These are phyloP conservation scores for Apeira syringaria DNA, from an alignment of 2,888 invertebrate species.

Conservation along the genomic window DNA sequence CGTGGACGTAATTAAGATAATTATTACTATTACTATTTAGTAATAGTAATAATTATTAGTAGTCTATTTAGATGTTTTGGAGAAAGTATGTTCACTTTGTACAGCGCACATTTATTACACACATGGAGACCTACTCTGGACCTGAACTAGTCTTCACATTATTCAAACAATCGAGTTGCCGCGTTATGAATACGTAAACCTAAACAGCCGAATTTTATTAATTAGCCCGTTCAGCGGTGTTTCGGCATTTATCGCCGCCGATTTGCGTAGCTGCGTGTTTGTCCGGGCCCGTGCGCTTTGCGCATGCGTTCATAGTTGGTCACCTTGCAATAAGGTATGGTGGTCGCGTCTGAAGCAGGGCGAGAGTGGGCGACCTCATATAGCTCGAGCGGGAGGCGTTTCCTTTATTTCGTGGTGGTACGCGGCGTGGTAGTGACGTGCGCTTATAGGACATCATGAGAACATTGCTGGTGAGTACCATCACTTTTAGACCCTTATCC, in stretches of 20 bases:
- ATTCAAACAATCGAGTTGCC: conserved; percentile 25
- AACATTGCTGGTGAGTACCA: conserved; percentile 72
- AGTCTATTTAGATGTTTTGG: too few relatives aligned
- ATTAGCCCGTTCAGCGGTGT: conserved; percentile 75
- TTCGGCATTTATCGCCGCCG: conserved; percentile 55
- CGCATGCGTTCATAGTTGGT: conserved; percentile 64
- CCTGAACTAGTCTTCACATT: too few relatives aligned
- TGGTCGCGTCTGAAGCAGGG: conserved; percentile 73
- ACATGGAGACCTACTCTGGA: too few relatives aligned
- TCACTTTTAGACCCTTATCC: conserved; percentile 30
- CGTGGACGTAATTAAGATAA: too few relatives aligned
- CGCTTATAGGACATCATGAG: conserved; percentile 71
- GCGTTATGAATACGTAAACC: conserved; percentile 47
- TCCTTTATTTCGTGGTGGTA: conserved; percentile 80
- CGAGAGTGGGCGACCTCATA: conserved; percentile 82
- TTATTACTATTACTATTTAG: too few relatives aligned
- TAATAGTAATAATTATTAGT: too few relatives aligned
- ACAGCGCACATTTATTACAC: too few relatives aligned
- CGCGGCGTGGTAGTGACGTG: conserved; percentile 75
- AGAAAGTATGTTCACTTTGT: too few relatives aligned
- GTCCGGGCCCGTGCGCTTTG: conserved; percentile 36
- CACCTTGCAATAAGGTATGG: conserved; percentile 79
- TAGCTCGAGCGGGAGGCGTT: conserved; percentile 72
- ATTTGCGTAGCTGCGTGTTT: conserved; percentile 63
- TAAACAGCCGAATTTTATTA: conserved; percentile 56